Evolutionary conservation across 1,140 invertebrate species (phyloP), one percentile per base, ranked within the genome.

Genomic region (Dreissena rostriformis): DNA sequence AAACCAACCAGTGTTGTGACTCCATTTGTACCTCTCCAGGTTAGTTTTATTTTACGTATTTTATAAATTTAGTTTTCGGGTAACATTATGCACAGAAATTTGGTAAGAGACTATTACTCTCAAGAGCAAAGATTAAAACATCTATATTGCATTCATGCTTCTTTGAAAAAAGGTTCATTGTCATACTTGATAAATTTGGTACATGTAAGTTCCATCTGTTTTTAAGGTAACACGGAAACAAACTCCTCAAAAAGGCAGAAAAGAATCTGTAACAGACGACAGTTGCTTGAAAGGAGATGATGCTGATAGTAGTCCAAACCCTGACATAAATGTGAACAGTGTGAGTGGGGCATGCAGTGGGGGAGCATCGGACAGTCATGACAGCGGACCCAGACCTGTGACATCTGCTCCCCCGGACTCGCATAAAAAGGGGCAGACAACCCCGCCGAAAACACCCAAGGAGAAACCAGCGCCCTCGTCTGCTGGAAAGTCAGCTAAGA

Each of bases 221-320:
- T n/a, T 70, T 6, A 52, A 81, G 78, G 78, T 81, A 8, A 70
- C 66, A 1, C 26, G 66, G 52, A 81, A 81, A 55, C 78, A 81
- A 19, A 81, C 78, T 12, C 78, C 78, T 22, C 65, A 68, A 24
- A 81, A 81, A 71, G 11, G 51, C 39, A 71, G 78, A 51, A 81
- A 81, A 57, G 68, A 63, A 22, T 72, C 67, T 49, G 55, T 63
- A 12, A 65, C 74, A 28, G 74, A 77, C 49, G 74, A 77, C 7
- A 73, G 51, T 63, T 66, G 57, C 66, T 66, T 39, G 12, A 65
- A 61, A 65, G 17, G 8, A 12, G 74, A 76, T 55, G 74, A 66
- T 52, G 57, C 39, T n/a, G 63, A 61, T 29, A 57, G 26, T 28
- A 53, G 12, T 12, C 51, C 53, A 26, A 53, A n/a, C 12, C 49